Evolutionary conservation across 2,113 vertebrate genomes (phyloP), one percentile per base, ranked within the genome.

Genomic region (Leptosomus discolor): DNA sequence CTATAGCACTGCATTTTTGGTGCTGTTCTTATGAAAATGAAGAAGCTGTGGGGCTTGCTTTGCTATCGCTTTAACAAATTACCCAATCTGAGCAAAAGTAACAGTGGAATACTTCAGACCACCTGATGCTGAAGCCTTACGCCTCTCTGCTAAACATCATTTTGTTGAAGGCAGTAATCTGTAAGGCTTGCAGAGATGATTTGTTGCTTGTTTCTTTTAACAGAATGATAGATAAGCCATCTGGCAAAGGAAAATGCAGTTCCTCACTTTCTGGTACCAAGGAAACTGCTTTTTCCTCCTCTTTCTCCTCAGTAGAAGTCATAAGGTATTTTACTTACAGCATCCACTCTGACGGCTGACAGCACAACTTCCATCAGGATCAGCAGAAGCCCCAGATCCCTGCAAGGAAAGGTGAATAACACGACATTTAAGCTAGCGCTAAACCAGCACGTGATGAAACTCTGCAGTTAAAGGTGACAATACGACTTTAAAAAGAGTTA

Each of bases 281-380:
- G 80, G 51, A 91, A 95, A 87, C 91, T 74, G 84, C 16, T 63
- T 85, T 93, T 87, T 29, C 69, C 24, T 85, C 30, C 51, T 36
- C 48, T 45, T 23, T 34, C 51, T 82, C 30, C 77, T 50, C 69
- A 43, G 19, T 60, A 71, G 90, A 91, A 96, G 65, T 45, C 84
- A 8, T 5, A 69, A 86, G 65, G 48, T 5, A 2, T 85, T 82
- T 91, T 87, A 96, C 95, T 97, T 93, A 95, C 96, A 36, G 93
- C 96, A 57, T 96, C 81, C 48, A 97, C 95, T 85, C 46, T 82
- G 95, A 90, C 87, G 63, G 65, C 84, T 68, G 96, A 95, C 92
- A 97, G 92, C 74, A 65, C 9, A 48, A 96, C 93, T 78, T 85
- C 84, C 43, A 97, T 64, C 57, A 96, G 85, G 69, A 96, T 8